phyloP scores from a whole-genome alignment of 1,140 invertebrate species.

The Dreissena polymorpha region DNA sequence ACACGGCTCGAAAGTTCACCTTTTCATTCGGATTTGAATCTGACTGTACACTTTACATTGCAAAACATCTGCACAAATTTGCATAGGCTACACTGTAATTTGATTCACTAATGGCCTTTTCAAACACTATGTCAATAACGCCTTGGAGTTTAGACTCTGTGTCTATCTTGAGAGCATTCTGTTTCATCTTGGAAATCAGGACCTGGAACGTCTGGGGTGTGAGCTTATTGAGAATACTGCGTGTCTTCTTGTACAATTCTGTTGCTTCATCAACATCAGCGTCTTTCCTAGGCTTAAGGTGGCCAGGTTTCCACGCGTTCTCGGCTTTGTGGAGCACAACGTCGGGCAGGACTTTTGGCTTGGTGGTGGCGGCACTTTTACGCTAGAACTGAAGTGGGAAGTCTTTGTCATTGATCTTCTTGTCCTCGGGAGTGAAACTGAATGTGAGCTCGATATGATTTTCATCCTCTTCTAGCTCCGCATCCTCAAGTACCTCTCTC shows the following conservation, averaged over 20 bases:
- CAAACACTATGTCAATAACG: slow-evolving; percentile 95
- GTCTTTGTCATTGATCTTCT: slow-evolving; percentile 88
- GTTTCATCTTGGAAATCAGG: slow-evolving; percentile 88
- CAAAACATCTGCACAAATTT: slow-evolving; percentile 84
- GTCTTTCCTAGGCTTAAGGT: slow-evolving; percentile 72
- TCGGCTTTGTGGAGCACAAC: slow-evolving; percentile 91
- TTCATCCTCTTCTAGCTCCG: too few relatives aligned
- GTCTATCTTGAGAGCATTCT: slow-evolving; percentile 87
- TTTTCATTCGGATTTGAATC: slow-evolving; percentile 74
- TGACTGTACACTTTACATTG: slow-evolving; percentile 73
- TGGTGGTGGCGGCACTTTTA: slow-evolving; percentile 86
- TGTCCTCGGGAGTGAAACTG: slow-evolving; percentile 83
- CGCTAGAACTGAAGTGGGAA: slow-evolving; percentile 88
- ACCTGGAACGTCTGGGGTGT: slow-evolving; percentile 95
- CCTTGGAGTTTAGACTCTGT: slow-evolving; percentile 88
- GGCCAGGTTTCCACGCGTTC: slow-evolving; percentile 93
- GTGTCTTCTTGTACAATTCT: slow-evolving; percentile 88
- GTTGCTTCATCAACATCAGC: slow-evolving; percentile 83
- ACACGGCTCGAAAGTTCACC: slow-evolving; percentile 89
- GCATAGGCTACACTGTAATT: slow-evolving; percentile 95
- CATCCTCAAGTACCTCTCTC: too few relatives aligned
- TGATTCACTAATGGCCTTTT: slow-evolving; percentile 96
- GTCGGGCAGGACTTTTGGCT: slow-evolving; percentile 86
- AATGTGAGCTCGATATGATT: too few relatives aligned
- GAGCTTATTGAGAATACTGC: slow-evolving; percentile 95